phyloP scores from a whole-genome alignment of 2,797 vertebrate species.

The Chiloscyllium punctatum region DNA sequence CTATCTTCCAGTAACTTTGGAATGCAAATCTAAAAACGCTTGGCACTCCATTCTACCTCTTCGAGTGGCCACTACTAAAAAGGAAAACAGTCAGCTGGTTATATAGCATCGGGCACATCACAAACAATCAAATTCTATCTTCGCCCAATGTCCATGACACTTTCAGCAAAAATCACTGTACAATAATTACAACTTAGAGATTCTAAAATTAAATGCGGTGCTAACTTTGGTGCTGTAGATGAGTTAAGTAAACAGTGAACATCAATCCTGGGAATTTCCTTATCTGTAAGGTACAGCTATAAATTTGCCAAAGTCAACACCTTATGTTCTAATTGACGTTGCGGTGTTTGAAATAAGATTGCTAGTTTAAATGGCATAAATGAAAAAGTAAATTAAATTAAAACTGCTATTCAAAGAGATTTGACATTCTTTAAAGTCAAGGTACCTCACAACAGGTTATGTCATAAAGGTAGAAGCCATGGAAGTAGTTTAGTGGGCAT shows the following conservation, averaged over 20 bases:
- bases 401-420: neutral
- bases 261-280: no score
- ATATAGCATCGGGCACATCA: neutral
- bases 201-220: neutral
- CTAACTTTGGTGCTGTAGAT: neutral
- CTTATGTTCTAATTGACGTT: neutral
- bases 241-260: neutral
- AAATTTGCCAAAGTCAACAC: neutral
- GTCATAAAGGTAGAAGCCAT: no score
- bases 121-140: neutral
- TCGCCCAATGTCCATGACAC: neutral
- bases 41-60: neutral
- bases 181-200: neutral
- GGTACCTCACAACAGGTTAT: no score
- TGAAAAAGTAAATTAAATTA: neutral
- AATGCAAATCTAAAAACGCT: neutral
- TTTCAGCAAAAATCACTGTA: neutral
- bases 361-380: neutral
- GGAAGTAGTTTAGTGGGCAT: no score
- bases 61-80: neutral
- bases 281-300: neutral
- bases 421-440: no score
- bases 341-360: neutral
- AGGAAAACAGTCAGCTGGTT: neutral
- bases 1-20: neutral